Evolutionary conservation across 2,113 vertebrate genomes (phyloP), one percentile per base, ranked within the genome.

Genomic region (Datnioides undecimradiatus): DNA sequence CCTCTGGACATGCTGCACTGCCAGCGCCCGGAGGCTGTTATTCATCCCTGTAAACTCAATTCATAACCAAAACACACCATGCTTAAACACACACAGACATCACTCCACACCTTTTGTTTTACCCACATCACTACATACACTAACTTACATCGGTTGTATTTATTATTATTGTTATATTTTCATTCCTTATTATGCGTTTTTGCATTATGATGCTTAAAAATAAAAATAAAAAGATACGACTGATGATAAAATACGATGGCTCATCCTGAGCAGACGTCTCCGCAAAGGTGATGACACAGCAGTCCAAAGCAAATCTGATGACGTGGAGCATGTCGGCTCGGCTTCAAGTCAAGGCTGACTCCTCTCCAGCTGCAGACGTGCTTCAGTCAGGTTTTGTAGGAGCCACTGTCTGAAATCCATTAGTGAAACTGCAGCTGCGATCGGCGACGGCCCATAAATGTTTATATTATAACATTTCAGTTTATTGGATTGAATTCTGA

Each of bases 241-340:
- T 19, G 10, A 46, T 2, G 1, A 19, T 16, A 23, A 51, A 3
- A 54, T 43, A 59, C 12, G 1, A 1, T 29, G 23, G 36, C 17
- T 46, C 31, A 55, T 65, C 64, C 51, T 16, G 34, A 4, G 6
- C 5, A 7, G 38, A 27, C 60, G 57, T 51, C 17, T 34, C 36
- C 40, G 55, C n/a, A 67, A 0, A 0, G 16, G 3, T 67, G 48
- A 77, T 48, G 64, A 58, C 38, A 0, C 55, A 69, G 67, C 67
- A 45, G 31, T 25, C 43, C 25, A 14, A 64, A 45, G 13, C 46
- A 41, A 58, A 60, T 25, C 40, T 6, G 23, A 79, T 68, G 54
- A 72, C 4, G 19, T 51, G 51, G 54, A 71, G 65, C 11, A 14
- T 72, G 29, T 46, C 64, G 64, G 34, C 41, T 64, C 49, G 58